phyloP scores from a whole-genome alignment of 2,797 vertebrate species.

The Gila robusta region DNA sequence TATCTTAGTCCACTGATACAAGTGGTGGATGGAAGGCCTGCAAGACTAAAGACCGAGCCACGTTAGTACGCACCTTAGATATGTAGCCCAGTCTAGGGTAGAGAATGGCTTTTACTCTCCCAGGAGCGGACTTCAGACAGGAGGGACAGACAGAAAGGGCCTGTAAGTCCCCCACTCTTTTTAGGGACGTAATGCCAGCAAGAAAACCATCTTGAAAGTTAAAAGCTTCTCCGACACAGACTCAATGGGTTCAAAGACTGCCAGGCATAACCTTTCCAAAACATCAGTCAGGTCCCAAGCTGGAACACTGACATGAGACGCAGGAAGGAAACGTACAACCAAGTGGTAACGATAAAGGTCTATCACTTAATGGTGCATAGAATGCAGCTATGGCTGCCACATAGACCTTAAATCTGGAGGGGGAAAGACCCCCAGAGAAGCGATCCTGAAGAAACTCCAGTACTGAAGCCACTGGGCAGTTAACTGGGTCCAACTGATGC shows the following conservation, averaged over 20 bases:
- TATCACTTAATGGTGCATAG: neutral
- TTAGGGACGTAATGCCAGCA: neutral
- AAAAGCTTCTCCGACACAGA: neutral
- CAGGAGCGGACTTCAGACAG: neutral
- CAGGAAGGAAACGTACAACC: neutral
- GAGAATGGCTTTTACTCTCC: neutral
- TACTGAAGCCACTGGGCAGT: neutral
- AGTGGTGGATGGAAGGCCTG: no score
- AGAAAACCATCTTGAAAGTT: neutral
- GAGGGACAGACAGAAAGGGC: neutral
- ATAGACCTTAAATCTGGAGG: neutral
- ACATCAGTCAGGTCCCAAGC: no score
- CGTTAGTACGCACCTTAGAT: neutral
- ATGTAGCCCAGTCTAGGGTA: neutral
- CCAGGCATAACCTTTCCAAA: neutral
- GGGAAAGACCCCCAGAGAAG: neutral
- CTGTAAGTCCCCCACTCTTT: neutral
- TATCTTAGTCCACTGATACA: no score
- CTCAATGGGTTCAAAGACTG: neutral
- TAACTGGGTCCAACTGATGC: neutral
- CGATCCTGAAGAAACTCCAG: neutral
- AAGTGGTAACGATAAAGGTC: neutral
- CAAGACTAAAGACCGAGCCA: neutral
- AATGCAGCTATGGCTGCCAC: neutral
- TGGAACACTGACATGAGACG: no score